Conservation (phyloP, 2,113 vertebrate species). For the Gobiocypris rarus region DNA sequence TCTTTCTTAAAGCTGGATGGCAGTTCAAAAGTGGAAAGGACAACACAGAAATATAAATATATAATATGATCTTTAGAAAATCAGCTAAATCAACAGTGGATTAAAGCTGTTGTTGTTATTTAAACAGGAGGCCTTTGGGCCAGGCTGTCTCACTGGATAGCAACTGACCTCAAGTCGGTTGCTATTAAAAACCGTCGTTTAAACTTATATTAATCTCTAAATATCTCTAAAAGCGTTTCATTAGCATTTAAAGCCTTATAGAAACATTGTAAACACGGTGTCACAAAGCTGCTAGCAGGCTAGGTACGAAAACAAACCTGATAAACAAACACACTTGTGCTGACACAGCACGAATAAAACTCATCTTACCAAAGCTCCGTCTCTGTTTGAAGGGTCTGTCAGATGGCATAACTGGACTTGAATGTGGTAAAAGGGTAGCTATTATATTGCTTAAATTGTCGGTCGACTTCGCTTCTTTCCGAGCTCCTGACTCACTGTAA, state of each 20-base stretch:
- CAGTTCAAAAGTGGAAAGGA: neutral
- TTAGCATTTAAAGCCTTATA: neutral
- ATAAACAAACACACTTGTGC: slow-evolving; percentile 43
- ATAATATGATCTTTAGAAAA: neutral
- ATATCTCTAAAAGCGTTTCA: neutral
- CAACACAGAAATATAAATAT: neutral
- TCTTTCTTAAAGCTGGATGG: neutral
- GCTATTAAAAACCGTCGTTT: neutral
- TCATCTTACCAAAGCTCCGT: slow-evolving; percentile 86
- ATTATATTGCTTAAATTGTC: slow-evolving; percentile 7
- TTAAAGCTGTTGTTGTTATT: slow-evolving; percentile 4
- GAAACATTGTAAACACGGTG: neutral
- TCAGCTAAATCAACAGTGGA: neutral
- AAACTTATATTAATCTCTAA: neutral
- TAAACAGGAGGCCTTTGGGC: neutral
- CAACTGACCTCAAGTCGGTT: neutral
- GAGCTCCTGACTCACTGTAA: slow-evolving; percentile 49
- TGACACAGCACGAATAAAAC: slow-evolving; percentile 38
- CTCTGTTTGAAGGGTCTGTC: slow-evolving; percentile 92
- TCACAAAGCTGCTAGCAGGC: neutral
- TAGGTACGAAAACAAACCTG: slow-evolving; percentile 16
- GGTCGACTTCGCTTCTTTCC: slow-evolving; percentile 13
- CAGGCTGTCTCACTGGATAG: neutral
- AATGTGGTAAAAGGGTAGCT: neutral
- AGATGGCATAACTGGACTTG: slow-evolving; percentile 81